These are phyloP conservation scores for Alethe diademata DNA, from an alignment of 2,113 vertebrate species.

Conservation along the genomic window DNA sequence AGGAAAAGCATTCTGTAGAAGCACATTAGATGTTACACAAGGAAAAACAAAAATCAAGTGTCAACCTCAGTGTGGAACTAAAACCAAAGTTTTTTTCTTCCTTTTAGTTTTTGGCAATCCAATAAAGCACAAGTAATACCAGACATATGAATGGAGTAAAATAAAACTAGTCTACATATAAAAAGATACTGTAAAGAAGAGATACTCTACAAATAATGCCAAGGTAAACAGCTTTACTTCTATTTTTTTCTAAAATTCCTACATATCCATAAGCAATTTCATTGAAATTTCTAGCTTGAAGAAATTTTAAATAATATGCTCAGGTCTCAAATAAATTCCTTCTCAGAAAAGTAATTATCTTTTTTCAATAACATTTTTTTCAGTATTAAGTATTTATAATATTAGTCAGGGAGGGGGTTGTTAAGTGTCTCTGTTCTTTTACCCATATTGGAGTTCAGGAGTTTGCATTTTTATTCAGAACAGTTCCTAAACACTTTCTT, in stretches of 20 bases:
- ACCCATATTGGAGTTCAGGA: background rate
- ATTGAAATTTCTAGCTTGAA: background rate
- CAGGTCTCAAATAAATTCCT: background rate
- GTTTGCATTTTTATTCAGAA: background rate
- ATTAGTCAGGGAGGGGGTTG: rapidly evolving
- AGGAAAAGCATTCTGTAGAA: background rate
- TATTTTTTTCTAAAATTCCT: background rate
- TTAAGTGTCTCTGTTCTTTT: background rate
- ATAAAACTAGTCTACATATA: background rate
- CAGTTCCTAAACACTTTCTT: background rate
- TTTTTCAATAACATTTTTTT: background rate
- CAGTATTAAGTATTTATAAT: background rate
- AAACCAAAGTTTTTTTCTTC: background rate
- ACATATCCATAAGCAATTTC: background rate
- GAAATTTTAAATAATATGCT: background rate
- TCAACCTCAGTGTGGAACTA: background rate
- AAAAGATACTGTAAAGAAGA: background rate
- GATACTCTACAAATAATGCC: background rate
- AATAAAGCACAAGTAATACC: background rate
- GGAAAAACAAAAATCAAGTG: background rate
- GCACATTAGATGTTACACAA: background rate
- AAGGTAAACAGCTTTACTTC: background rate
- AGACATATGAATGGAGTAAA: background rate
- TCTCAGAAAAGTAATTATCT: background rate
- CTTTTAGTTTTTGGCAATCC: background rate